Evolutionary conservation across 2,797 vertebrate species (phyloP), one percentile per base, ranked within the genome.

Genomic region (Notolabrus celidotus): DNA sequence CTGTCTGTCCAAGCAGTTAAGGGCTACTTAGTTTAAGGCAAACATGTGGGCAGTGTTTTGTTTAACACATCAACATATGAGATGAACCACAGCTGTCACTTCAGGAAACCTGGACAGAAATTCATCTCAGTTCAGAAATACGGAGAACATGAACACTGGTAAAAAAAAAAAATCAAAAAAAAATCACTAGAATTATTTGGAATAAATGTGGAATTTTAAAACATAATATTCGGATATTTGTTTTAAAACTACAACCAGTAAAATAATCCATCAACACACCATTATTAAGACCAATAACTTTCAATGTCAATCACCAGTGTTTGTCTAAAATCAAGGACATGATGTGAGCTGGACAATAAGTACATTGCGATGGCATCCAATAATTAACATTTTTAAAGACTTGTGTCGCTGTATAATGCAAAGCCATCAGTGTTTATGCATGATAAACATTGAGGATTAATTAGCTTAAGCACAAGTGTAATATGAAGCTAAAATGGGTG

Each of bases 1-100:
- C 80, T 90, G 90, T 93, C 92, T 92, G 91, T 91, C 90, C 84
- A 67, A 79, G 82, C 86, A 92, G 90, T 91, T 94, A 88, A 89
- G 89, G 89, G 77, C 88, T 89, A 91, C 88, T 92, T 88, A 89
- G 87, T 90, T 83, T 75, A 88, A 90, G 89, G 87, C 87, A 93
- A 93, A 93, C 90, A 93, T 84, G 74, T 85, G 65, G 87, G 56
- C 74, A 78, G 80, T 80, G 84, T 89, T 89, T 91, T 85, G 79
- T 90, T 90, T 77, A 88, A 82, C 79, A 83, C 87, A 82, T 88
- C 87, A 86, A 89, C 81, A 77, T 77, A 83, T 75, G 69, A 84
- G 87, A 86, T 69, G 78, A 79, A 77, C 69, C 71, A 69, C 74
- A 67, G 76, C 83, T 86, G 90, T 88, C 87, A 85, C 79, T 73